Evolutionary conservation across 2,888 invertebrate genomes (phyloP).

Genomic region (Tinea trinotella): DNA sequence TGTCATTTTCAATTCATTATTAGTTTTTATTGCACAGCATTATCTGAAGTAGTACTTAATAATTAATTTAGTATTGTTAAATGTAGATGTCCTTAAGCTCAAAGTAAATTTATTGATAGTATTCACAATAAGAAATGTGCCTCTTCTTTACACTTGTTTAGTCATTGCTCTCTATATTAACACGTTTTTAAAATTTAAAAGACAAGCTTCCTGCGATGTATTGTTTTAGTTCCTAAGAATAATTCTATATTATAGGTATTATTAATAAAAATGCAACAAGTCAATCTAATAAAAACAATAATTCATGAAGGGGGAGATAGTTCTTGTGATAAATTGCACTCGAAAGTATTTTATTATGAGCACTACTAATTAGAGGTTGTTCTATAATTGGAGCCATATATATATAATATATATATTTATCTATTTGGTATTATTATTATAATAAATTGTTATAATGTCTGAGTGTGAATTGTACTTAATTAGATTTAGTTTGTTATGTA

Average conservation of each 20-base stretch:
- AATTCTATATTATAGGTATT: too few relatives aligned
- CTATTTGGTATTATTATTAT: constrained; percentile 25
- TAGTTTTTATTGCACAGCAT: background rate
- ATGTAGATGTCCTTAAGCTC: constrained; percentile 8
- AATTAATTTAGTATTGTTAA: constrained; percentile 8
- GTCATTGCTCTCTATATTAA: constrained; percentile 10
- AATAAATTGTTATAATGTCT: constrained; percentile 30
- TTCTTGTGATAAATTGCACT: constrained; percentile 5
- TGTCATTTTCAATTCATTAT: background rate
- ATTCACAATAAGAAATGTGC: constrained; percentile 9
- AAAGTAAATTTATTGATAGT: background rate
- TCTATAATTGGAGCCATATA: constrained; percentile 2
- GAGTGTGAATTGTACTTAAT: constrained; percentile 62
- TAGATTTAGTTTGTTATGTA: constrained; percentile 62
- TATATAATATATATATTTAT: background rate
- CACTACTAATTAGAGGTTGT: constrained; percentile 3
- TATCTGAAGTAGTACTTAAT: constrained; percentile 7
- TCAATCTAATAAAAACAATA: background rate
- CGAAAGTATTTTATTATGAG: background rate
- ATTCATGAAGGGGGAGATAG: background rate
- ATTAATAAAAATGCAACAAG: too few relatives aligned
- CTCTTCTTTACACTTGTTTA: constrained; percentile 11
- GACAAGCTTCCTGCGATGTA: constrained; percentile 7
- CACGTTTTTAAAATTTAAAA: background rate
- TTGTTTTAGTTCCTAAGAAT: constrained; percentile 4